Conservation (phyloP, 2,797 vertebrate species). For the Gymnothorax reevesii region DNA sequence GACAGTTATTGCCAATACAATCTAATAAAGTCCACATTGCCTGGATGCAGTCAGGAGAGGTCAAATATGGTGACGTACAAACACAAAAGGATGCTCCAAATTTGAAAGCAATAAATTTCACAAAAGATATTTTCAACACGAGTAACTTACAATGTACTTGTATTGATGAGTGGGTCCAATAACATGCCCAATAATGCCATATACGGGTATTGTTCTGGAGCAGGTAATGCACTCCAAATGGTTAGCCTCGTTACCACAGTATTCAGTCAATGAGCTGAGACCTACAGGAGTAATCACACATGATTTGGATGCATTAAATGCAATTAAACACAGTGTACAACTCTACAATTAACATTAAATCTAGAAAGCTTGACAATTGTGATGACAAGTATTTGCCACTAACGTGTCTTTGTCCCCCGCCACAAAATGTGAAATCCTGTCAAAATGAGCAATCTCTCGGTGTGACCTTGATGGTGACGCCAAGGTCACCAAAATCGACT, state of each 20-base stretch:
- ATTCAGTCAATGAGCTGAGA: background rate
- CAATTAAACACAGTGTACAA: no score
- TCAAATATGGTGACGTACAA: no score
- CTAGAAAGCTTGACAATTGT: no score
- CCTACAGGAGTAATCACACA: slow-evolving; percentile 4
- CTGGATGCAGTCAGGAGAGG: background rate
- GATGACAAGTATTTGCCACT: no score
- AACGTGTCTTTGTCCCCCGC: no score
- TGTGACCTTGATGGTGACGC: no score
- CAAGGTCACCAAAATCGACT: no score
- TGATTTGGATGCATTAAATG: no score
- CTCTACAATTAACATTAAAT: no score
- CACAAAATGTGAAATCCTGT: no score
- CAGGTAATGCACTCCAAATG: background rate
- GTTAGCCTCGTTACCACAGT: background rate
- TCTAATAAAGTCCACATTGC: background rate
- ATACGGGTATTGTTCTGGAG: background rate
- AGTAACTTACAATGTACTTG: slow-evolving; percentile 20
- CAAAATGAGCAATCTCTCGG: no score
- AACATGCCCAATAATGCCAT: slow-evolving; percentile 6
- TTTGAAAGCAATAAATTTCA: background rate
- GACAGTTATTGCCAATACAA: background rate
- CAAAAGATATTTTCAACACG: background rate
- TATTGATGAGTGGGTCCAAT: slow-evolving; percentile 17
- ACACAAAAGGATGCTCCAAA: background rate